Evolutionary conservation across 1,140 invertebrate genomes (phyloP).

Genomic region (Monochamus saltuarius): DNA sequence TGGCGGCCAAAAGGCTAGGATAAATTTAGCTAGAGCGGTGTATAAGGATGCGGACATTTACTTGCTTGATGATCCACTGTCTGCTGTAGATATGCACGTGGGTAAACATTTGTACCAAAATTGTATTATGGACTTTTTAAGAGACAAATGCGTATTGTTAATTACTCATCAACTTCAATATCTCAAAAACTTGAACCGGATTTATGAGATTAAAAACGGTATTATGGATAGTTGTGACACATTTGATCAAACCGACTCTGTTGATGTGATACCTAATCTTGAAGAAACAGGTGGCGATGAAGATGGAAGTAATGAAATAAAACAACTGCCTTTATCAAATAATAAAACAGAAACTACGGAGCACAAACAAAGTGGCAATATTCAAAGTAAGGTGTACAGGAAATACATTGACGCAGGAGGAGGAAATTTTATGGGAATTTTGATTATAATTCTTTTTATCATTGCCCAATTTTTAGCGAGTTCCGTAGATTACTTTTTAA

Average conservation of each 20-base stretch:
- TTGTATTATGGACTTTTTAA: constrained; percentile 68
- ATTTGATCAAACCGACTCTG: constrained; percentile 13
- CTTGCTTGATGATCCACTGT: constrained; percentile 79
- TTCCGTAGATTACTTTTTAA: background rate
- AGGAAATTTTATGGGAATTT: background rate
- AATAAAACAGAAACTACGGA: background rate
- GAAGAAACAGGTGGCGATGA: constrained; percentile 16
- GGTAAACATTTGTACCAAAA: constrained; percentile 78
- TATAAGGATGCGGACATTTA: constrained; percentile 80
- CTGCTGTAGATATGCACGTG: constrained; percentile 80
- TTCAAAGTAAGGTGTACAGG: background rate
- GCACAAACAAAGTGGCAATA: background rate
- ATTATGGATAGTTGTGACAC: constrained; percentile 23
- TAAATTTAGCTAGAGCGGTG: constrained; percentile 82
- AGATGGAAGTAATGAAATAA: background rate
- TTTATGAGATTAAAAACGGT: constrained; percentile 27
- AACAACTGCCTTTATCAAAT: no score
- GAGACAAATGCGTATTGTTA: constrained; percentile 68
- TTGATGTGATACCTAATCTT: no score
- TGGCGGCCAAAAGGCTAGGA: constrained; percentile 87
- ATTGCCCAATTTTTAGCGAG: background rate
- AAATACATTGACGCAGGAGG: background rate
- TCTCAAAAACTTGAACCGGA: constrained; percentile 28
- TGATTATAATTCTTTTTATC: background rate
- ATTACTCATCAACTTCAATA: constrained; percentile 70